Base-by-base conservation (phyloP, 2,888 invertebrate species). In the Calliopum simillimum region DNA sequence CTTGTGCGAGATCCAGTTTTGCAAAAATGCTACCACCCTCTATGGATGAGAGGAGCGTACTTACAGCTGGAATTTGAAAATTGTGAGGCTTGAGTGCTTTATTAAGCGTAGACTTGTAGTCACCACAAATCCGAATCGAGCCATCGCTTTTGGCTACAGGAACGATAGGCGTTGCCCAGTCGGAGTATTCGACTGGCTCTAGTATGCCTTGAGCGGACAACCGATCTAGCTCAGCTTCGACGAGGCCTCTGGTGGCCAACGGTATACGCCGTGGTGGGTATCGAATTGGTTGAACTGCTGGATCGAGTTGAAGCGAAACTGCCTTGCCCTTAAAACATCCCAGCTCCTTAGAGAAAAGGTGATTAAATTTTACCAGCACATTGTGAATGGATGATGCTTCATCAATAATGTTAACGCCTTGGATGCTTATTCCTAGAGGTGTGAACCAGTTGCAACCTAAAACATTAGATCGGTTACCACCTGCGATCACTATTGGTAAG, bases 1-100 rank as follows among this genome's bases (percentile, higher is more conserved):
- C 83, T 62, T 84, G 79, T 4, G 75, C 72, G 14, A 85, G 74
- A 72, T 86, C 84, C 11, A 86, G 73, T 72, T 82, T 83, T 4
- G 80, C 76, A 74, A 85, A 85, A 33, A 75, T 68, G 44, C 71
- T 76, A 16, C 82, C 81, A 49, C 78, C 80, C 66, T 71, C 69
- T 33, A 80, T 78, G 46, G 58, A 71, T 21, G 69, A 63, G 14
- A 75, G 65, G 8, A 73, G 63, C 6, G 68, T 73, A 16, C 19
- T 73, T 2, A 75, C 67, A 2, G 70, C 66, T 41, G 71, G 70
- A 51, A 74, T 75, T 66, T 78, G 78, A 65, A 79, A 76, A 67
- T 67, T 70, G 65, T 78, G 76, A 8, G 78, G 74, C 51, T 55
- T 68, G 1, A 81, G 56, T 33, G 71, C 65, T 5, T 75, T 75